phyloP scores from a whole-genome alignment of 2,888 invertebrate species.

The Lapara coniferarum region DNA sequence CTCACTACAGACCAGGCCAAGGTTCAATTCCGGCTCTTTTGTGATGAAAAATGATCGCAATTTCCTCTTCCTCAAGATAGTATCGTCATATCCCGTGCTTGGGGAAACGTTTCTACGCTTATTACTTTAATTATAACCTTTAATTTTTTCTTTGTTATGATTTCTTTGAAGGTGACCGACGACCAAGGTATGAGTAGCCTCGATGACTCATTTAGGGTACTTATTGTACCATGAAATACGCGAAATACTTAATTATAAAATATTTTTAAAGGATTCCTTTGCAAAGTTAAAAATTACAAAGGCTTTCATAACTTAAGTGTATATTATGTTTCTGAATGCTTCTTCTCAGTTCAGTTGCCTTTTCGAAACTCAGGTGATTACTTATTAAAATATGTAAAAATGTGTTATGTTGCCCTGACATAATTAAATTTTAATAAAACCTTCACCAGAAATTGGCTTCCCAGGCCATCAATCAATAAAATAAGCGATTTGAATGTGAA shows the following conservation, averaged over 20 bases:
- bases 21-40: conserved; percentile 11
- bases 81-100: conserved; percentile 27
- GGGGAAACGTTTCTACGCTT: conserved; percentile 20
- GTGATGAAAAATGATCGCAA: conserved; percentile 15
- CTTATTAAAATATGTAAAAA: background rate
- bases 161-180: conserved; percentile 14
- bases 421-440: too few species aligned
- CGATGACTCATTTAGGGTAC: background rate
- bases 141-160: conserved; percentile 26
- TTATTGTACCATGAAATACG: background rate
- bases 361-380: background rate
- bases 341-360: too few species aligned
- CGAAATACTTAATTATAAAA: background rate
- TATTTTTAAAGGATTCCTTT: background rate
- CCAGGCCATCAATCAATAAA: too few species aligned
- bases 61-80: conserved; percentile 30
- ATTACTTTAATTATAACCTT: conserved; percentile 21
- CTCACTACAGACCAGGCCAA: background rate
- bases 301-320: too few species aligned
- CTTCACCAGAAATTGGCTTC: too few species aligned
- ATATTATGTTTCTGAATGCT: too few species aligned
- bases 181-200: conserved; percentile 11
- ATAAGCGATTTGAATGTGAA: too few species aligned
- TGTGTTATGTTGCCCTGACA: too few species aligned
- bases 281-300: too few species aligned